Evolutionary conservation across 2,797 vertebrate genomes (phyloP).

Genomic region (Streptopelia turtur): DNA sequence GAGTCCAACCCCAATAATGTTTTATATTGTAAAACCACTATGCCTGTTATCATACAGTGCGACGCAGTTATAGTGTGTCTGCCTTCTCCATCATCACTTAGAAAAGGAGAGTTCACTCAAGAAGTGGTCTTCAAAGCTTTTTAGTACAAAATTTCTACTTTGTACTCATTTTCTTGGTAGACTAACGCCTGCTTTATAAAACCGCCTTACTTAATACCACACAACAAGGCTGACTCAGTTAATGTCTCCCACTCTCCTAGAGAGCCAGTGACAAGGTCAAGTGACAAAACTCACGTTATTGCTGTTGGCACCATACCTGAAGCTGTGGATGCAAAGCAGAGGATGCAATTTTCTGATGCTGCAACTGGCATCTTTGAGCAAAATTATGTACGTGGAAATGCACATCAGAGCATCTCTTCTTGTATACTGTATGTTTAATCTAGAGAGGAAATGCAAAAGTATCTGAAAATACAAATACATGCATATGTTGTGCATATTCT

Average conservation of each 20-base stretch:
- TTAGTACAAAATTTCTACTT: background rate
- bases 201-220: background rate
- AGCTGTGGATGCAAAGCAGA: slow-evolving; percentile 13
- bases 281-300: background rate
- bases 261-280: slow-evolving; percentile 28
- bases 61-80: background rate
- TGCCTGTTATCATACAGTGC: background rate
- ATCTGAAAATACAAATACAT: background rate
- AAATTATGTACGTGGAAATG: background rate
- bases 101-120: background rate
- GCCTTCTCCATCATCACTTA: background rate
- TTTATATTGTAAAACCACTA: background rate
- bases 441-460: background rate
- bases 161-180: background rate
- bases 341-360: background rate
- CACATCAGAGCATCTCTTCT: background rate
- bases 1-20: background rate
- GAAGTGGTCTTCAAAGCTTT: background rate
- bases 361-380: background rate
- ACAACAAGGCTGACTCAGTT: background rate
- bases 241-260: background rate
- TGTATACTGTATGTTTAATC: background rate
- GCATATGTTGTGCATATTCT: background rate
- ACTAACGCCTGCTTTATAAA: background rate
- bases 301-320: background rate